A percentile compares a stretch with the other conserved stretches of the same genome.
Conservation (phyloP, 2,888 invertebrate species). For the Lymantria dispar region DNA sequence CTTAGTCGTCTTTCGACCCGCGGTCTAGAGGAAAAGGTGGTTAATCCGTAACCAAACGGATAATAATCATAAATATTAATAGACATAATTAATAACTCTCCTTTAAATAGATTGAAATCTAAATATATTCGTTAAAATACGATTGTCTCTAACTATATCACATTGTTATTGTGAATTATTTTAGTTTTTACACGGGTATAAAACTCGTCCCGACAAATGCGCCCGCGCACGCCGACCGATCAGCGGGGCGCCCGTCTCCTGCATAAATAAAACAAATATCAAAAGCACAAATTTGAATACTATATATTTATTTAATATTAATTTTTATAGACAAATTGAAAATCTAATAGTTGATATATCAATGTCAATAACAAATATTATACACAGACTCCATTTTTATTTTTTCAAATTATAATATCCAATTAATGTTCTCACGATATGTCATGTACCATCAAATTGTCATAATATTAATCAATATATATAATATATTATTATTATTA, state of each 20-base stretch:
- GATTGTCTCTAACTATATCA: conserved; percentile 53
- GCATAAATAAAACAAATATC: conserved; percentile 67
- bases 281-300: conserved; percentile 49
- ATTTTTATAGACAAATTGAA: conserved; percentile 5
- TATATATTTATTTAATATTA: conserved; percentile 43
- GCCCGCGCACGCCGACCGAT: conserved; percentile 43
- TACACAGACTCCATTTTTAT: neutral
- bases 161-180: conserved; percentile 61
- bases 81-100: conserved; percentile 3
- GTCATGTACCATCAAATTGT: too few relatives aligned
- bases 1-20: too few relatives aligned
- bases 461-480: too few relatives aligned
- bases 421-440: neutral
- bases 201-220: conserved; percentile 61
- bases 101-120: conserved; percentile 35
- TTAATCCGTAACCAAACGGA: too few relatives aligned
- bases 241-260: conserved; percentile 58
- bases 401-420: conserved; percentile 8
- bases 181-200: conserved; percentile 64
- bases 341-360: conserved; percentile 19
- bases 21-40: too few relatives aligned
- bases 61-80: too few relatives aligned
- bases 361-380: conserved; percentile 11
- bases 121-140: conserved; percentile 47
- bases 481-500: too few relatives aligned